These are phyloP conservation scores for Metopolophium dirhodum DNA, from an alignment of 1,140 invertebrate species.

Conservation along the genomic window DNA sequence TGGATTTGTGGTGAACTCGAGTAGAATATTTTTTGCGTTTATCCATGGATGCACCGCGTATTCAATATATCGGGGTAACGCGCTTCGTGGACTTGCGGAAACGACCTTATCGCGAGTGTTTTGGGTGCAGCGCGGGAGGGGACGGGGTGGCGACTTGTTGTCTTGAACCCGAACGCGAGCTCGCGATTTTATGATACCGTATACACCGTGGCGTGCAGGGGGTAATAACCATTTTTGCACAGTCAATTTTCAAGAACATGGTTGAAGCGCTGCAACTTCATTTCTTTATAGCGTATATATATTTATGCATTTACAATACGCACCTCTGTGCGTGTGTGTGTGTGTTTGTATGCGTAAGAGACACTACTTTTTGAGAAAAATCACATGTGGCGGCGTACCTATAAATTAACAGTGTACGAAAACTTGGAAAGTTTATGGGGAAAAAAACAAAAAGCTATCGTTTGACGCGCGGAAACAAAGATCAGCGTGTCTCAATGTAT, in stretches of 20 bases:
- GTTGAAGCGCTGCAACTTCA: background rate
- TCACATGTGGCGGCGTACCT: background rate
- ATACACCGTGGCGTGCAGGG: background rate
- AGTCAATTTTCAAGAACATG: background rate
- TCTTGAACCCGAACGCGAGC: background rate
- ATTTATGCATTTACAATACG: background rate
- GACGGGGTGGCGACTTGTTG: background rate
- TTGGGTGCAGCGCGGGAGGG: no score
- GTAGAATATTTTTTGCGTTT: background rate
- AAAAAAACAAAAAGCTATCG: slow-evolving; percentile 17
- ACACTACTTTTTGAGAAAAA: background rate
- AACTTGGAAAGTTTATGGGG: background rate
- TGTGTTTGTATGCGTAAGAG: background rate
- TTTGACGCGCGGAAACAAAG: background rate
- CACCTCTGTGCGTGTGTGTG: background rate
- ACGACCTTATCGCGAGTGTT: background rate
- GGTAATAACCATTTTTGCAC: background rate
- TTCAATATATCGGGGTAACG: background rate
- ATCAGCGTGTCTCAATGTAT: background rate
- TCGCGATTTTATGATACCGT: background rate
- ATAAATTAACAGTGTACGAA: background rate
- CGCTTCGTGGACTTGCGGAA: background rate
- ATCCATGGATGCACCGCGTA: background rate
- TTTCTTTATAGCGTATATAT: background rate
- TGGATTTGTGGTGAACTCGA: background rate